Evolutionary conservation across 2,888 invertebrate genomes (phyloP), one percentile per base, ranked within the genome.

Genomic region (Torymus aiolomorphi): DNA sequence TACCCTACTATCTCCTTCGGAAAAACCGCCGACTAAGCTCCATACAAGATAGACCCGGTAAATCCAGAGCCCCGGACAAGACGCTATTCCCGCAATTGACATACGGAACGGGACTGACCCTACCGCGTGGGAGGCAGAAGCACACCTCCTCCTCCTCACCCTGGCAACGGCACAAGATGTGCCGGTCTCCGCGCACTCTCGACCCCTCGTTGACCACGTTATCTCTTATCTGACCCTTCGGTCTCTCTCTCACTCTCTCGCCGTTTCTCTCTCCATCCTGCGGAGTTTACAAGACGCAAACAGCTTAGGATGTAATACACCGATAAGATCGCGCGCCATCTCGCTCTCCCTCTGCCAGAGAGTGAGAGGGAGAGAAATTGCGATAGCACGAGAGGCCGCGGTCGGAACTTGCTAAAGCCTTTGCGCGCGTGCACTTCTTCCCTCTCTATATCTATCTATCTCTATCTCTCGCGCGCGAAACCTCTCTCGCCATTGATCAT

Each of bases 281-380:
- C n/a, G 49, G 83, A 88, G 87, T 88, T 89, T 88, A 88, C 88
- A 88, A 88, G 88, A 88, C 87, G 88, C 89, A 88, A 88, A 88
- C 88, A 88, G 88, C 87, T 89, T 89, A 88, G 86, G 87, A 86
- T 87, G 87, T 88, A 87, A 86, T 87, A 85, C 86, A 84, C 81
- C 85, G 89, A 89, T 89, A 88, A 88, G 87, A 89, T 88, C 88
- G 49, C 11, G 57, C 20, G 54, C 66, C 31, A 65, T 57, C 65
- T 69, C 56, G 10, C 2, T 18, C 24, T 31, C 31, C 31, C 31
- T 31, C 31, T 31, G 31, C 31, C 31, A 49, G 20, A 73, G 31
- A 54, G n/a, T n/a, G 42, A 56, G 63, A 62, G 42, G 54, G 72
- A 54, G 57, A 66, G 49, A 63, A 3, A 62, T 52, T 51, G n/a